Conservation (phyloP, 2,888 invertebrate species). For the Tridacna crocea region DNA sequence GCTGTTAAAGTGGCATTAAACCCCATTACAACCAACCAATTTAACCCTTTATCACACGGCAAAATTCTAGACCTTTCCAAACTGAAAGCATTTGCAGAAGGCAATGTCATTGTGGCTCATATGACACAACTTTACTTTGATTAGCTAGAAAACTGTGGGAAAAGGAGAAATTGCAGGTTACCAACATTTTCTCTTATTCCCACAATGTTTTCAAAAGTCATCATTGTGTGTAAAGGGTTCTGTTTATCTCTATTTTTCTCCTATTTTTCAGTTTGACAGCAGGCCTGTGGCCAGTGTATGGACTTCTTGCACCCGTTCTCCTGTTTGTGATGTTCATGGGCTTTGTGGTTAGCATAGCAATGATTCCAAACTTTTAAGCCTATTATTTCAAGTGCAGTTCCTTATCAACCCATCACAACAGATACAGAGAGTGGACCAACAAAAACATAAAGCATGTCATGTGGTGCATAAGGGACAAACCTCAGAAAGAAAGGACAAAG, state of each 20-base stretch:
- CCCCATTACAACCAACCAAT: too few species aligned
- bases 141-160: not conserved
- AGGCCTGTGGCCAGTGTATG: constrained; percentile 83
- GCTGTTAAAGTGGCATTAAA: too few species aligned
- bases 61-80: too few species aligned
- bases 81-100: too few species aligned
- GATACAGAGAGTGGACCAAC: not conserved
- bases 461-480: too few species aligned
- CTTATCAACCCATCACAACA: not conserved
- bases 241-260: not conserved
- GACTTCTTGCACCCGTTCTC: constrained; percentile 80
- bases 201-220: not conserved
- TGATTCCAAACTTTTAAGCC: constrained; percentile 76
- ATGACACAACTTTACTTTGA: not conserved
- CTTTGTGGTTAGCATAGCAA: constrained; percentile 80
- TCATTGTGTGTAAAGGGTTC: not conserved
- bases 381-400: not conserved
- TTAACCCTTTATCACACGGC: too few species aligned
- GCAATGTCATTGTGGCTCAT: not conserved
- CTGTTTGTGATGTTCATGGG: constrained; percentile 82
- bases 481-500: too few species aligned
- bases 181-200: not conserved
- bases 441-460: too few species aligned
- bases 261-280: constrained; percentile 78
- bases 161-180: not conserved